phyloP scores from a whole-genome alignment of 2,797 vertebrate species.

The Tapirus indicus region DNA sequence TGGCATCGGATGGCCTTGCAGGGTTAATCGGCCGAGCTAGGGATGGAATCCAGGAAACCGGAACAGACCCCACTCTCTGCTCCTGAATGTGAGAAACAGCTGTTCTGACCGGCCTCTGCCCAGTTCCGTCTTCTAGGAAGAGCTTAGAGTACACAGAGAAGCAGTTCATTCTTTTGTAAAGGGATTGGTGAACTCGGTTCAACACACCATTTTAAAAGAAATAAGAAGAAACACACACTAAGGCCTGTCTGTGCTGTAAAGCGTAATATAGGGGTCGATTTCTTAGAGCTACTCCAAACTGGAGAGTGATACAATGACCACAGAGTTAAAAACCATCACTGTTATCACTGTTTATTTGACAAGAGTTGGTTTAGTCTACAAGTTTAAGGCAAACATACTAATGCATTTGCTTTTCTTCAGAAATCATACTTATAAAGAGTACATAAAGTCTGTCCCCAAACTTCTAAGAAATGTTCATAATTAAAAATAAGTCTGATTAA shows the following conservation, averaged over 20 bases:
- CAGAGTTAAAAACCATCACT: slow-evolving; percentile 86
- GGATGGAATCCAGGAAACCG: background rate
- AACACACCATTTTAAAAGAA: background rate
- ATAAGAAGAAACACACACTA: background rate
- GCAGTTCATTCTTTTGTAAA: background rate
- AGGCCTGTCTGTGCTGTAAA: slow-evolving; percentile 58
- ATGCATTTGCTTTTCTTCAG: slow-evolving; percentile 91
- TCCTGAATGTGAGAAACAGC: background rate
- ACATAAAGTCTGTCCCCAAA: slow-evolving; percentile 89
- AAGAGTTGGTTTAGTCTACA: slow-evolving; percentile 93
- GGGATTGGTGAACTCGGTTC: slow-evolving; percentile 2
- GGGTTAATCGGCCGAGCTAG: background rate
- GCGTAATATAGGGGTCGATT: slow-evolving; percentile 52
- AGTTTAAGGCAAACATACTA: slow-evolving; percentile 97
- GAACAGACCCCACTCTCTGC: background rate
- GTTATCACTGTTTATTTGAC: slow-evolving; percentile 91
- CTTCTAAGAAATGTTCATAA: slow-evolving; percentile 89
- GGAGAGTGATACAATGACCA: slow-evolving; percentile 85
- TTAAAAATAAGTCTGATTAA: slow-evolving; percentile 90
- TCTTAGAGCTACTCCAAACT: slow-evolving; percentile 69
- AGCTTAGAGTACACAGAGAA: background rate
- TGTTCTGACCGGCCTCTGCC: background rate
- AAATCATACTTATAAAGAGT: slow-evolving; percentile 91
- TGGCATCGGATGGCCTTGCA: background rate
- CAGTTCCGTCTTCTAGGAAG: background rate